Evolutionary conservation across 53 echinoderm and acorn worm genomes (phyloP).

Genomic region (Arbacia lixula): DNA sequence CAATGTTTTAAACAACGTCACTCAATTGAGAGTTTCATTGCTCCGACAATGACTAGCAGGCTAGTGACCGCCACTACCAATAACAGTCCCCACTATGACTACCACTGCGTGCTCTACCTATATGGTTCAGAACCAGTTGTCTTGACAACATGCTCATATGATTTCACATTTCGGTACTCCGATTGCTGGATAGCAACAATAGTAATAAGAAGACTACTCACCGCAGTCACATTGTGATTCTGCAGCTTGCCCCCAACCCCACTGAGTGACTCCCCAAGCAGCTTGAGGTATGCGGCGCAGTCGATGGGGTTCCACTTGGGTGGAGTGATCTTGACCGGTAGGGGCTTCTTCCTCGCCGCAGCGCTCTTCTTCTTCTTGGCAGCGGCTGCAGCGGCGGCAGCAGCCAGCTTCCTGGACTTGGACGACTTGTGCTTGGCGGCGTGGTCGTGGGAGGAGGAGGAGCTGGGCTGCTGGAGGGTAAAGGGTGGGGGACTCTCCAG

Average conservation of each 20-base stretch:
- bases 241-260: constrained; percentile 83
- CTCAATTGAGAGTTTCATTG: no score
- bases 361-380: not conserved
- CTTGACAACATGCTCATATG: no score
- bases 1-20: no score
- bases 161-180: no score
- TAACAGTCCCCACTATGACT: no score
- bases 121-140: no score
- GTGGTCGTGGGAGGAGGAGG: not conserved
- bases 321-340: constrained; percentile 53
- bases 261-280: constrained; percentile 85
- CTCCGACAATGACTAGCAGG: no score
- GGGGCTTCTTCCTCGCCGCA: not conserved
- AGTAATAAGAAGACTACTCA: no score
- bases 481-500: constrained; percentile 12
- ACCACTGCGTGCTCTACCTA: no score
- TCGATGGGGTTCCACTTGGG: constrained; percentile 91
- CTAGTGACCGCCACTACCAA: no score
- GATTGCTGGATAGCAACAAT: no score
- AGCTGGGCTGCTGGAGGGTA: constrained; percentile 4
- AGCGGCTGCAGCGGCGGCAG: not conserved
- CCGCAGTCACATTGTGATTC: constrained; percentile 60
- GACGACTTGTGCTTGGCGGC: not conserved
- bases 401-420: constrained; percentile 14
- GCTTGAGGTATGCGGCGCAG: constrained; percentile 86